These are phyloP conservation scores for Stictonetta naevosa DNA, from an alignment of 2,113 vertebrate genomes.

Conservation along the genomic window DNA sequence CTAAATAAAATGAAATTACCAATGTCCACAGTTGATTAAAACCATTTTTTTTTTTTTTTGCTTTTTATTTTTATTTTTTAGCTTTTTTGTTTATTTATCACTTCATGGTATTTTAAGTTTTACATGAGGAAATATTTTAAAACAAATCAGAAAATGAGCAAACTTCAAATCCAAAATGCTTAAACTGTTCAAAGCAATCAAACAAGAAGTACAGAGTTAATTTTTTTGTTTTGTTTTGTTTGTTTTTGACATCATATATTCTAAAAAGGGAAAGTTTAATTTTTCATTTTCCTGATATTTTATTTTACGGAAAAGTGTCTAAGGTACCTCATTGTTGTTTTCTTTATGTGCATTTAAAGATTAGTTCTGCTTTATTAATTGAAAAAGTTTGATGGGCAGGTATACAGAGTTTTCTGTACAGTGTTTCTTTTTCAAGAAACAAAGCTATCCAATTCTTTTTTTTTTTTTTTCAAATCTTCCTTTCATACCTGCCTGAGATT, in stretches of 20 bases:
- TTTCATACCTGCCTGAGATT: background rate
- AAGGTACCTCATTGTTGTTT: background rate
- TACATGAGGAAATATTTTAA: background rate
- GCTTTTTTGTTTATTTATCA: background rate
- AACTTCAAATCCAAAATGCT: background rate
- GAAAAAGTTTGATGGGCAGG: background rate
- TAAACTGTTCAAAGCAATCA: background rate
- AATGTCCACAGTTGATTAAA: too few relatives aligned
- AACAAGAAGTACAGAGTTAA: background rate
- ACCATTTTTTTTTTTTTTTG: background rate
- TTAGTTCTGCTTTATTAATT: background rate
- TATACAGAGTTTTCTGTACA: background rate
- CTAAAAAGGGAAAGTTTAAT: accelerated
- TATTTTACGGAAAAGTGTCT: background rate
- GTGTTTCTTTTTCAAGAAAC: background rate
- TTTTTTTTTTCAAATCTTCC: background rate
- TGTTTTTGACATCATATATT: background rate
- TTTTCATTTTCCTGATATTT: background rate
- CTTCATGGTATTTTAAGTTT: background rate
- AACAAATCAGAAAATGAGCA: background rate
- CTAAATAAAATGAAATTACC: background rate
- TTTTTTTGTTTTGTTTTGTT: background rate
- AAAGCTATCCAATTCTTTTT: background rate
- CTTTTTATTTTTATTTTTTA: background rate
- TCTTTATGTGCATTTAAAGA: background rate